A percentile compares a stretch with the other conserved stretches of the same genome.
Conservation (phyloP, 2,888 invertebrate species). For the Hirtodrosophila histrioides region DNA sequence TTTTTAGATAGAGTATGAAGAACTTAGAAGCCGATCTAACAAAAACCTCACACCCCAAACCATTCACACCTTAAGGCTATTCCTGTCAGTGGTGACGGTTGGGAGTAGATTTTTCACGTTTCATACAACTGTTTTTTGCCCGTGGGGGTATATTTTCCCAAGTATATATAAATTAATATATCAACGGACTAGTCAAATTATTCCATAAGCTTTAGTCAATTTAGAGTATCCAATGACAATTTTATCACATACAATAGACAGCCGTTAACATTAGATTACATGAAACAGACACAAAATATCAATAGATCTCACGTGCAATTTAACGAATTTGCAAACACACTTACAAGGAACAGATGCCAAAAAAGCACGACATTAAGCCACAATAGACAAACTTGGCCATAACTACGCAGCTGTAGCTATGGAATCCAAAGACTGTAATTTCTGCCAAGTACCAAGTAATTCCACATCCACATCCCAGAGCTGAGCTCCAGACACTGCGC, state of each 20-base stretch:
- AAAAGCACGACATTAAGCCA: constrained; percentile 27
- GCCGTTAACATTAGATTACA: constrained; percentile 36
- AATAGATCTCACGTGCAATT: constrained; percentile 67
- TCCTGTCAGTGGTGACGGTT: too few relatives aligned
- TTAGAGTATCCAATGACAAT: constrained; percentile 7
- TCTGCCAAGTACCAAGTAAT: constrained; percentile 38
- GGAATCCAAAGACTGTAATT: constrained; percentile 51
- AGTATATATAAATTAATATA: too few relatives aligned
- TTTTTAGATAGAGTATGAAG: too few relatives aligned
- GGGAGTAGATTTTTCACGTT: too few relatives aligned
- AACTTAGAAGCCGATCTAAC: too few relatives aligned
- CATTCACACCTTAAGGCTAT: too few relatives aligned
- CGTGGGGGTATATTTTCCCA: too few relatives aligned
- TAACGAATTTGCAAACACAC: constrained; percentile 72
- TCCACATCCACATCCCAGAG: constrained; percentile 26
- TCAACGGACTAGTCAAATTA: too few relatives aligned
- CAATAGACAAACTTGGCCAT: constrained; percentile 47
- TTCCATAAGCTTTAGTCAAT: constrained; percentile 2
- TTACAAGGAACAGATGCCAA: constrained; percentile 29
- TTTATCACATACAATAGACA: neutral
- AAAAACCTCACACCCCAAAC: too few relatives aligned
- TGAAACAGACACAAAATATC: constrained; percentile 51
- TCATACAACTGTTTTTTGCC: too few relatives aligned
- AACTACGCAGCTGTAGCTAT: constrained; percentile 41
- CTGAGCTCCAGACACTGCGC: constrained; percentile 59